phyloP scores from a whole-genome alignment of 2,797 vertebrate genomes.

The Oreochromis mossambicus region DNA sequence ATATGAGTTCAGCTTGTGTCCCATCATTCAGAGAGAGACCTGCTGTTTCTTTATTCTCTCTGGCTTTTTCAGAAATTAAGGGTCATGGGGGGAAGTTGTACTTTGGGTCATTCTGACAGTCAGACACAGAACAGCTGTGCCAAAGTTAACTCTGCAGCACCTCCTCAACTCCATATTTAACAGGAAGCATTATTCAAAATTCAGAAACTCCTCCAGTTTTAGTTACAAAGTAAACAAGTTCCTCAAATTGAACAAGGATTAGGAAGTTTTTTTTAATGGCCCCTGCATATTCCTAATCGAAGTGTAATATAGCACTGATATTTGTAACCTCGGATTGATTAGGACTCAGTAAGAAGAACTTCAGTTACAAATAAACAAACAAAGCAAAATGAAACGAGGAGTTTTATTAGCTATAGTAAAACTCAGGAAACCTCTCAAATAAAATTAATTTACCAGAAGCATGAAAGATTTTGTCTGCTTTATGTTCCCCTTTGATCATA shows the following conservation, averaged over 20 bases:
- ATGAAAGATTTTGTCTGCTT: rapidly evolving
- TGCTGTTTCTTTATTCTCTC: background rate
- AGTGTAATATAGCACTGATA: background rate
- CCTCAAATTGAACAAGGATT: background rate
- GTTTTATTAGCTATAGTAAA: background rate
- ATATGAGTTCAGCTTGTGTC: background rate
- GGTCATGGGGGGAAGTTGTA: background rate
- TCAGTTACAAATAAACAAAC: background rate
- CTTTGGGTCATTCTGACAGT: background rate
- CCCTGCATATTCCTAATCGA: background rate
- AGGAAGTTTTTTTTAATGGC: rapidly evolving
- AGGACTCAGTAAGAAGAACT: rapidly evolving
- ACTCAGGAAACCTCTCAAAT: background rate
- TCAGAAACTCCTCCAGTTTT: background rate
- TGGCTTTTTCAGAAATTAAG: background rate
- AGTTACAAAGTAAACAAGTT: background rate
- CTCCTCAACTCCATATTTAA: background rate
- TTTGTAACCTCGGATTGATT: background rate
- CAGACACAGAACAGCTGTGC: background rate
- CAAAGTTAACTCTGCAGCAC: background rate
- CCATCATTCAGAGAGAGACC: background rate
- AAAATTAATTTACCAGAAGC: background rate
- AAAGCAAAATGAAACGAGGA: background rate
- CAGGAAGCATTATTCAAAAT: background rate
- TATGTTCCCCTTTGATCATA: background rate